Conservation (phyloP, 2,113 vertebrate species). For the Hydropotes inermis region DNA sequence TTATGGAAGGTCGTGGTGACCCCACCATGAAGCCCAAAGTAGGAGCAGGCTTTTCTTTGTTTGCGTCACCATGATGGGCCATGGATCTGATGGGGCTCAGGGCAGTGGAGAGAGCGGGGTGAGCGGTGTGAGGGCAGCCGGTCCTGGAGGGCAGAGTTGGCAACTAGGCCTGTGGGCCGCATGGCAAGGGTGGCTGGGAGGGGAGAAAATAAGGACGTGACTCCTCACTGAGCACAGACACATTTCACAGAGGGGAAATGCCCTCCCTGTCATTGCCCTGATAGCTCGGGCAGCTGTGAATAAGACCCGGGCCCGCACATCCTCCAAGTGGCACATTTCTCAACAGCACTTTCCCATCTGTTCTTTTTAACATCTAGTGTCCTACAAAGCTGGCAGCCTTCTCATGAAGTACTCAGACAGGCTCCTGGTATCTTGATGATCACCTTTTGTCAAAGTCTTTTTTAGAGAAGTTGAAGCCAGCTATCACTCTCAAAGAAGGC, state of each 20-base stretch:
- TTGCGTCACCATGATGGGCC: fast-evolving
- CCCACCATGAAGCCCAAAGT: fast-evolving
- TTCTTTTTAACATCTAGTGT: neutral
- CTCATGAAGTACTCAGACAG: neutral
- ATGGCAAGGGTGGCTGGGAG: neutral
- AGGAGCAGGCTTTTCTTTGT: neutral
- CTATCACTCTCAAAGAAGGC: neutral
- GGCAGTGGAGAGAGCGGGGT: fast-evolving
- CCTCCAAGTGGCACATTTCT: fast-evolving
- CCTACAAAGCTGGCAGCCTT: neutral
- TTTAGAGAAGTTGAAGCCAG: neutral
- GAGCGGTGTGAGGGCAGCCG: too few species aligned
- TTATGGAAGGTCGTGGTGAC: neutral
- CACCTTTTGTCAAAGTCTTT: neutral
- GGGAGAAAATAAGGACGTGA: neutral
- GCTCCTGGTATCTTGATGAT: too few species aligned
- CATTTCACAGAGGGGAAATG: neutral
- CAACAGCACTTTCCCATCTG: too few species aligned
- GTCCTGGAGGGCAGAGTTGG: neutral
- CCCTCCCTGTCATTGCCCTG: neutral
- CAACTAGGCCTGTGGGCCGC: fast-evolving
- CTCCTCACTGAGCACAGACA: neutral
- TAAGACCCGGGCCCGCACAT: neutral
- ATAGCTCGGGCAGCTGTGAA: neutral
- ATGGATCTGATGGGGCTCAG: neutral